Evolutionary conservation across 2,888 invertebrate genomes (phyloP), one percentile per base, ranked within the genome.

Genomic region (Nezara viridula): DNA sequence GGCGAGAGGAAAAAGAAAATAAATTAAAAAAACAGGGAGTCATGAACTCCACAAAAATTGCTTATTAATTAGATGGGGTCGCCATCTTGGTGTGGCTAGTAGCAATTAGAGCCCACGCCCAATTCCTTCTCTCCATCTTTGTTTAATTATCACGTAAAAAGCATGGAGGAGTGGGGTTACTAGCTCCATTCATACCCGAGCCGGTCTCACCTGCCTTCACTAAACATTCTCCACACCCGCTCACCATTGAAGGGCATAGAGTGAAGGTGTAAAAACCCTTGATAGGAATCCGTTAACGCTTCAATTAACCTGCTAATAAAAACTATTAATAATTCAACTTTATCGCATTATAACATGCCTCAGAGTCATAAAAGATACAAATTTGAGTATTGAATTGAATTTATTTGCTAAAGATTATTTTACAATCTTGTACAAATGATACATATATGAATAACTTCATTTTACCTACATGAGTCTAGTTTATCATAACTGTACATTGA

Each of bases 121-220:
- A 32, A 52, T 55, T n/a, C 55, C 50, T 55, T n/a, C 55, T 40
- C 86, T 55, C 86, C 86, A 86, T 86, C 86, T 86, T 86, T 86
- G 86, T 86, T 86, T 86, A 86, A 86, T 86, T 86, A 86, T 86
- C 86, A 86, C n/a, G 50, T 86, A 55, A 55, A 86, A 55, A 86
- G 60, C 24, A 52, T 40, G 40, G 55, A 86, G 50, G 55, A 55
- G 55, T 40, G 86, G 86, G 86, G 86, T n/a, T 19, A 37, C 44
- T 81, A 44, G 44, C 81, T 40, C 44, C 81, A 81, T 47, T 47
- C 44, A 40, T 44, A 16, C 24, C 44, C 81, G 14, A 12, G 10
- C 14, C 81, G 24, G 10, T 4, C 14, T 44, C 81, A 81, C 44
- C 81, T 81, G 81, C 81, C 44, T 73, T 21, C 14, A 32, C 60